Evolutionary conservation across 2,113 vertebrate genomes (phyloP), one percentile per base, ranked within the genome.

Genomic region (Pogonocichla stellata): DNA sequence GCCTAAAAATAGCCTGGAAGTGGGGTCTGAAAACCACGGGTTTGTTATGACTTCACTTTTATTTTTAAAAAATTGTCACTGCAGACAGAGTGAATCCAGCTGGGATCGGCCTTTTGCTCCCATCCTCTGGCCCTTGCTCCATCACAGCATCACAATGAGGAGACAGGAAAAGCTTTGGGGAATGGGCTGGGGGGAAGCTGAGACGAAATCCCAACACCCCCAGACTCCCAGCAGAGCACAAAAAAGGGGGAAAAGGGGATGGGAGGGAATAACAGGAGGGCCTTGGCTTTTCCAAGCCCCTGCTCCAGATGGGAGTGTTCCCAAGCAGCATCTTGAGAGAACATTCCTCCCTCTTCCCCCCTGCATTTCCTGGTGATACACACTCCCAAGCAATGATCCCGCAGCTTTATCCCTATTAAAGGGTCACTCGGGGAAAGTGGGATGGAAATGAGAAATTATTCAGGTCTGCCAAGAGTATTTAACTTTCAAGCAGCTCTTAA

Each of bases 401-500:
- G 2, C 91, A 14, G 87, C 65, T 5, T 94, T 91, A 91, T 95
- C 74, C 90, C 92, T 92, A 94, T 92, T 96, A 95, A 86, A 95
- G 93, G 93, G 93, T 96, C 96, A 93, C 23, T 81, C 61, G 5
- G 92, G 86, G 92, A 91, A 96, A 96, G 82, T 6, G 82, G 60
- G 91, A 70, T 96, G 89, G 84, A 80, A 96, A 93, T 57, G 31
- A 80, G 91, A 85, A 96, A 95, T 94, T 92, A 92, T 61, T 73
- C 91, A 53, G 74, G 61, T 86, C 87, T 93, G 92, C 93, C 94
- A 88, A 79, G 65, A 19, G 88, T 85, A 84, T 91, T 97, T 96
- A 95, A 95, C 81, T 96, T 91, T 36, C 90, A 85, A 80, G 90
- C 91, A 75, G 90, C 79, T 96, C 94, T 96, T 97, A 95, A 96